Evolutionary conservation across 2,888 invertebrate species (phyloP).

Genomic region (Saturnia pavonia): DNA sequence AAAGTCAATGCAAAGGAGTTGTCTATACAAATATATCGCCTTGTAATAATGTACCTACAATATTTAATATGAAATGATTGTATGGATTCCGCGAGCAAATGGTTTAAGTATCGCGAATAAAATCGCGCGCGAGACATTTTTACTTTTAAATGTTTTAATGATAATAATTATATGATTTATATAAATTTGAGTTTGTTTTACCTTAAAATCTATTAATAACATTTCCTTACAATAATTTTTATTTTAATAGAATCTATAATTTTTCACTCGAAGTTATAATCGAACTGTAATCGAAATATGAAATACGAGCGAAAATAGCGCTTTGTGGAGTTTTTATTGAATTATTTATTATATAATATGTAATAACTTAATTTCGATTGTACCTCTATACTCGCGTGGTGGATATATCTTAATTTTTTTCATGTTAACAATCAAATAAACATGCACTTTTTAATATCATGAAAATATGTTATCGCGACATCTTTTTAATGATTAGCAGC

Average conservation of each 20-base stretch:
- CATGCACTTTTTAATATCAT: background rate
- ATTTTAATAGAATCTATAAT: background rate
- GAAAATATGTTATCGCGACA: background rate
- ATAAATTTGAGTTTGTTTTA: constrained; percentile 43
- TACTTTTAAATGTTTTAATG: constrained; percentile 73
- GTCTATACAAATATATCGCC: background rate
- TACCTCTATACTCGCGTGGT: no score
- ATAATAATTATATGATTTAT: constrained; percentile 77
- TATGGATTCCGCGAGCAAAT: constrained; percentile 2
- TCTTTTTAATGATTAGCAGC: background rate
- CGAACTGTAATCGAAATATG: no score
- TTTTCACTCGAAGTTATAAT: background rate
- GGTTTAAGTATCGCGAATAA: background rate
- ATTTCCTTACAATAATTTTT: background rate
- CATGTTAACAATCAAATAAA: background rate
- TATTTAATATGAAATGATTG: background rate
- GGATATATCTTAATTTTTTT: constrained; percentile 10
- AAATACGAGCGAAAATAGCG: no score
- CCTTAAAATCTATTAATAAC: background rate
- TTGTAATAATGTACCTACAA: background rate
- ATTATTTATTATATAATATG: no score
- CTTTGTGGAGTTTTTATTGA: no score
- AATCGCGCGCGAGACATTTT: constrained; percentile 55
- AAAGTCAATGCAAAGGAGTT: background rate
- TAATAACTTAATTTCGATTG: no score